Evolutionary conservation across 2,888 invertebrate species (phyloP).

Genomic region (Cataglyphis livida): DNA sequence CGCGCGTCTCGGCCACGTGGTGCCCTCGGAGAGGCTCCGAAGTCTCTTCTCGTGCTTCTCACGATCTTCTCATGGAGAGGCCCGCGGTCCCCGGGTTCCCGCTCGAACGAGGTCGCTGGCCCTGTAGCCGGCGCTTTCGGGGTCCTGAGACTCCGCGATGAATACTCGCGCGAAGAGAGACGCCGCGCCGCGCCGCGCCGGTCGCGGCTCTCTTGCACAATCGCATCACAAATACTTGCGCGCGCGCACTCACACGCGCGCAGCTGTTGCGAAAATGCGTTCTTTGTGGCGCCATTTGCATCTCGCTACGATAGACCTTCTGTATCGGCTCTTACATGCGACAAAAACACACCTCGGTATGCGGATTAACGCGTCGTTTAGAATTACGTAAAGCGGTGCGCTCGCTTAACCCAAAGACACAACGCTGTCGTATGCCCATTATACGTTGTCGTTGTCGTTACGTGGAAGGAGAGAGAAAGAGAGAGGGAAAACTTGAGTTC

Average conservation of each 20-base stretch:
- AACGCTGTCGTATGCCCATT: conserved; percentile 11
- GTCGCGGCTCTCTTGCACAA: conserved; percentile 35
- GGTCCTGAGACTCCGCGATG: background rate
- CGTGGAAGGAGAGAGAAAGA: background rate
- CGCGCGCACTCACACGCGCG: background rate
- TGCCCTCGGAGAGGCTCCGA: conserved; percentile 45
- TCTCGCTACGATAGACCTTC: conserved; percentile 26
- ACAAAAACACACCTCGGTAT: conserved; percentile 31
- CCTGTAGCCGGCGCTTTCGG: conserved; percentile 46
- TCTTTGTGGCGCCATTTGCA: conserved; percentile 46
- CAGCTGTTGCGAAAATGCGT: conserved; percentile 44
- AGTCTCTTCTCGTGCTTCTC: conserved; percentile 23
- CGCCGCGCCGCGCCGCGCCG: background rate
- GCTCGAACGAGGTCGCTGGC: conserved; percentile 54
- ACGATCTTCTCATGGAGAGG: conserved; percentile 1
- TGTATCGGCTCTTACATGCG: conserved; percentile 30
- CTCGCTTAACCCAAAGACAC: conserved; percentile 27
- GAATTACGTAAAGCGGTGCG: conserved; percentile 44
- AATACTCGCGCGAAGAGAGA: background rate
- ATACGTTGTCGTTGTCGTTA: conserved; percentile 22
- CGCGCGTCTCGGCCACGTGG: conserved; percentile 51
- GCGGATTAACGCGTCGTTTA: conserved; percentile 21
- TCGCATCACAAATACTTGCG: background rate
- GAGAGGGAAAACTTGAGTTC: background rate
- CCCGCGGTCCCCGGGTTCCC: background rate